Evolutionary conservation across 1,140 invertebrate genomes (phyloP).

Genomic region (Aphis craccivora): DNA sequence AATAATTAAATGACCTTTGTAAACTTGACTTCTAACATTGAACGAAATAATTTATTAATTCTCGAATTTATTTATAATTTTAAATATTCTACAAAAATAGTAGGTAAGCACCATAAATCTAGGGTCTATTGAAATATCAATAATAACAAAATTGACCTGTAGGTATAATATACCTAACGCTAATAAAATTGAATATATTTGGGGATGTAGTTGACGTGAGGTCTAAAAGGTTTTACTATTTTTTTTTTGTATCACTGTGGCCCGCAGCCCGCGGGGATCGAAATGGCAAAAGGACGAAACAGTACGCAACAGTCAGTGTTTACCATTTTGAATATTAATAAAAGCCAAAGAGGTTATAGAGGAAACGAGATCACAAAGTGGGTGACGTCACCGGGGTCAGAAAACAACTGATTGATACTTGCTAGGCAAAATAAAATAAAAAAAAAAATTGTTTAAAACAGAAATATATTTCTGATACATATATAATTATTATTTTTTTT

Average conservation of each 20-base stretch:
- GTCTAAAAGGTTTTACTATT: not conserved
- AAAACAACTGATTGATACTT: conserved; percentile 57
- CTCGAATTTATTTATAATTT: no score
- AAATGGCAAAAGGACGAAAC: not conserved
- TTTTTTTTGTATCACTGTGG: not conserved
- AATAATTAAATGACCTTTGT: no score
- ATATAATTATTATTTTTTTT: not conserved
- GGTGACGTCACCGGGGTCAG: conserved; percentile 53
- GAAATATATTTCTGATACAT: conserved; percentile 8
- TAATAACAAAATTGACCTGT: no score
- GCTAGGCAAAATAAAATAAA: conserved; percentile 53
- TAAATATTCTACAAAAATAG: no score
- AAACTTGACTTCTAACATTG: no score
- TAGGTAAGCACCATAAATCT: no score
- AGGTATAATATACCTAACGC: no score
- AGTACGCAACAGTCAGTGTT: not conserved
- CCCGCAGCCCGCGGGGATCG: not conserved
- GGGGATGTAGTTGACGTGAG: no score
- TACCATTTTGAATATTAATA: not conserved
- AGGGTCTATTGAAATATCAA: no score
- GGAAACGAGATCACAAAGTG: conserved; percentile 30
- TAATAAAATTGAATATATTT: no score
- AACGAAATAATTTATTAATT: no score
- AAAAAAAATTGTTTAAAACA: conserved; percentile 21
- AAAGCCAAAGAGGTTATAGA: conserved; percentile 49